These are phyloP conservation scores for Micropoecilia bifurca DNA, from an alignment of 2,797 vertebrate species.

Conservation along the genomic window DNA sequence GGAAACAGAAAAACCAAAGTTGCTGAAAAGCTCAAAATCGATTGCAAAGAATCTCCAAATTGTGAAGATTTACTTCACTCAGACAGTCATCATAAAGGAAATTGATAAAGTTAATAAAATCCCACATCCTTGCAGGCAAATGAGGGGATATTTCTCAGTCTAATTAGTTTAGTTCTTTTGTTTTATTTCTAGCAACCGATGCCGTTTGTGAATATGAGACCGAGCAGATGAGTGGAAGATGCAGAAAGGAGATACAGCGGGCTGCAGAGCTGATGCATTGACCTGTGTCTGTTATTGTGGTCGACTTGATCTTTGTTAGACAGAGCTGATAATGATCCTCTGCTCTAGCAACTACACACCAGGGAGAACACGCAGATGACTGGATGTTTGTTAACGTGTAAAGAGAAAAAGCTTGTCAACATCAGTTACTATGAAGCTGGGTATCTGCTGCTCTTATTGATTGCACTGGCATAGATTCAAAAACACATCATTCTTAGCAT, in stretches of 20 bases:
- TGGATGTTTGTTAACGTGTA: slow-evolving; percentile 15
- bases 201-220: not conserved
- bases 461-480: not conserved
- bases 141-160: slow-evolving; percentile 17
- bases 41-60: slow-evolving; percentile 22
- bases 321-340: slow-evolving; percentile 66
- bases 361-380: slow-evolving; percentile 38
- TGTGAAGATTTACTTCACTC: slow-evolving; percentile 30
- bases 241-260: slow-evolving; percentile 31
- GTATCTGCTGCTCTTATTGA: slow-evolving; percentile 35
- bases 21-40: slow-evolving; percentile 29
- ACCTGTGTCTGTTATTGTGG: slow-evolving; percentile 55
- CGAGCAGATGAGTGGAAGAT: slow-evolving; percentile 18
- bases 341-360: slow-evolving; percentile 42
- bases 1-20: slow-evolving; percentile 22
- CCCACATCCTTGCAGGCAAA: slow-evolving; percentile 16
- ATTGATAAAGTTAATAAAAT: slow-evolving; percentile 15
- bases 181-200: not conserved
- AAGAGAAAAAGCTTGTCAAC: slow-evolving; percentile 42
- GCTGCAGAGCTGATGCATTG: slow-evolving; percentile 56
- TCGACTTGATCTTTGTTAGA: slow-evolving; percentile 57
- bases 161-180: slow-evolving; percentile 38
- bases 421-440: slow-evolving; percentile 49
- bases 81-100: slow-evolving; percentile 16
- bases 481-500: not conserved